Evolutionary conservation across 2,113 vertebrate species (phyloP), one percentile per base, ranked within the genome.

Genomic region (Podarcis raffonei): DNA sequence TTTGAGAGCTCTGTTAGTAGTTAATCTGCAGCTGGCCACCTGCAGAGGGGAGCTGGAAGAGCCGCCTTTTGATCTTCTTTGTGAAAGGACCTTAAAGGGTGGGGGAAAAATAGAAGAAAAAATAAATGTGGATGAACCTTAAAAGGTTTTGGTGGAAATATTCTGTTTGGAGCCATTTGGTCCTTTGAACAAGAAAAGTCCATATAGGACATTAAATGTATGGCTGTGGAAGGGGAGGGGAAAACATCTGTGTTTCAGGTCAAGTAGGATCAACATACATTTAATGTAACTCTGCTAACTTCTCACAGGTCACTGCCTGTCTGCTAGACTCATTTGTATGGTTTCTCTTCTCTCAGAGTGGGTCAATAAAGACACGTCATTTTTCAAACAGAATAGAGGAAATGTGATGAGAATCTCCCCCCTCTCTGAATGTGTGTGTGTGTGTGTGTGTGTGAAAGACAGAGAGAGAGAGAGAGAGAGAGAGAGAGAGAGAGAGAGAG

Each of bases 51-150:
- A 94, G 93, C 95, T 93, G 95, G 95, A 96, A 93, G 96, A 95
- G 91, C 93, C 93, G 94, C 82, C 92, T 97, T 97, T 97, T 97
- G 96, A 97, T 97, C 94, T 97, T 96, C 96, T 97, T 96, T 96
- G 94, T 96, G 94, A 96, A 96, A 96, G 96, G 96, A 97, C 96
- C 96, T 97, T 96, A 95, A 94, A 96, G 95, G 95, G 94, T 96
- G 96, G 81, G 74, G 95, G 96, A 96, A 96, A 95, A 95, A 95
- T 79, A 95, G 83, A 94, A 94, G 95, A 91, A 94, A 94, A 96
- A 96, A 95, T 96, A 97, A 95, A 96, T 95, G 96, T 95, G 96
- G 97, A 96, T 95, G 95, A 96, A 96, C 93, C 93, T 96, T 97
- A 95, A 97, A 97, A 96, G 96, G 42, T 92, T 97, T 89, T 95